Conservation (phyloP, 1,140 invertebrate species). For the silkworm (Bombyx mori) region ASM3026992v2 NC_085107.1:7223001-7223500, state of each 20-base stretch:
- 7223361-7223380: constrained; percentile 63
- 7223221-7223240: constrained; percentile 51
- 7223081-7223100: too few species aligned
- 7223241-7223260: constrained; percentile 49
- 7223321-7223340: constrained; percentile 61
- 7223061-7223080: background rate
- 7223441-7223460: constrained; percentile 29
- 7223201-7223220: constrained; percentile 35
- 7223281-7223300: constrained; percentile 64
- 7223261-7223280: constrained; percentile 52
- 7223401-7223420: constrained; percentile 67
- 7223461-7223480: constrained; percentile 28
- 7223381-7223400: constrained; percentile 63
- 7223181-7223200: constrained; percentile 36
- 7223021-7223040: background rate
- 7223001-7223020: background rate
- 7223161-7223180: constrained; percentile 52
- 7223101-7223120: background rate
- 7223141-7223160: constrained; percentile 42
- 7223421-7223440: constrained; percentile 32
- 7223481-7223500: constrained; percentile 36
- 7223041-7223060: background rate
- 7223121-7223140: constrained; percentile 5
- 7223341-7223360: constrained; percentile 64
- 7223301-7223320: constrained; percentile 67